Evolutionary conservation across 2,888 invertebrate species (phyloP).

Genomic region (Caprella mutica): DNA sequence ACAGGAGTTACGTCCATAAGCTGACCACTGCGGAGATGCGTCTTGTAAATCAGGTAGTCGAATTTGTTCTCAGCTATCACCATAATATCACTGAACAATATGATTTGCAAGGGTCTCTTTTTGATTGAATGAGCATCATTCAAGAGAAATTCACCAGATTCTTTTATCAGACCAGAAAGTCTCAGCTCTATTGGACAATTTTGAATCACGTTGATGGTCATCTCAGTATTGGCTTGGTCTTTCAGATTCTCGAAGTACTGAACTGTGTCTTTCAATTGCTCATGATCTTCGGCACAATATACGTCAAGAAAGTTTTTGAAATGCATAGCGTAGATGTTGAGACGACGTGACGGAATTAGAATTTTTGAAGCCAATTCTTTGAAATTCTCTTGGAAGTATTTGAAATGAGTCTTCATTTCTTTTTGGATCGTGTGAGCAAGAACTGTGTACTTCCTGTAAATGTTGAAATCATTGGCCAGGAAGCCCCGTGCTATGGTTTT

Average conservation of each 20-base stretch:
- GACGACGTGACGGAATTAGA: conserved; percentile 16
- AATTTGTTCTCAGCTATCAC: conserved; percentile 17
- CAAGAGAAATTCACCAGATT: conserved; percentile 13
- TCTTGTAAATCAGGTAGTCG: conserved; percentile 18
- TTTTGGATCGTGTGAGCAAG: conserved; percentile 15
- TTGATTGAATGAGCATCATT: conserved; percentile 13
- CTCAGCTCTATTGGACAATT: conserved; percentile 23
- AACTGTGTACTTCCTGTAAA: conserved; percentile 14
- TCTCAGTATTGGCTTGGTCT: conserved; percentile 20
- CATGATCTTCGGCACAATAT: background rate
- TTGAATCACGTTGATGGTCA: conserved; percentile 15
- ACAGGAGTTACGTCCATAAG: conserved; percentile 7
- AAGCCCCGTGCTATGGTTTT: conserved; percentile 9
- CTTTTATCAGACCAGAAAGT: conserved; percentile 13
- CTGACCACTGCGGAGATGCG: conserved; percentile 20
- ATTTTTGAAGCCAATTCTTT: conserved; percentile 13
- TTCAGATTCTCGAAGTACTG: conserved; percentile 18
- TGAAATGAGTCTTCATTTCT: conserved; percentile 12
- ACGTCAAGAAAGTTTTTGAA: conserved; percentile 17
- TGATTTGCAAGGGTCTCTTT: conserved; percentile 17
- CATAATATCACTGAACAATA: conserved; percentile 19
- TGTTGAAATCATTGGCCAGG: conserved; percentile 15
- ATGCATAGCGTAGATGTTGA: conserved; percentile 23
- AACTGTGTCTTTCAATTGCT: conserved; percentile 6
- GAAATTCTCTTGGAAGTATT: conserved; percentile 18